Evolutionary conservation across 2,113 vertebrate species (phyloP), one percentile per base, ranked within the genome.

Genomic region (Podiceps cristatus): DNA sequence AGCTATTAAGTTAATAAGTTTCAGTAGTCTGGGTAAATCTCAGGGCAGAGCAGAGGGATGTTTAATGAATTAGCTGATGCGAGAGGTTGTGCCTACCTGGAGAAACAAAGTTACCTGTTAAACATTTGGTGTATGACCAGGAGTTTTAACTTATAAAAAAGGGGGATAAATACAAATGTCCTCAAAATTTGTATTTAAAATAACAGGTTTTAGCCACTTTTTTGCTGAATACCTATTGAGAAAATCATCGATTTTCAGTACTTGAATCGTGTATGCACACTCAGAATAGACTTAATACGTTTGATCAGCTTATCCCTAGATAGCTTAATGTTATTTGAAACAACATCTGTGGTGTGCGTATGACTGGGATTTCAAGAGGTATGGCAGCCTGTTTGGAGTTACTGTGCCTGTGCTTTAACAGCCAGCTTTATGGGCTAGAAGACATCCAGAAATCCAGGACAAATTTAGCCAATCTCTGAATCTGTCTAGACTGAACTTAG

Each of bases 401-500:
- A 5, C 58, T 55, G 67, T 78, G 82, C 33, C 90, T 91, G 45
- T 37, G 69, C 69, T 63, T 13, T n/a, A 96, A 60, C 66, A 87
- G 81, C 56, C 85, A 82, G 69, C 60, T 78, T n/a, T 27, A 59
- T 5, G 23, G 66, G 62, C 64, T 63, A 88, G 31, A 44, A 92
- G 37, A 66, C 80, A 84, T 81, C 84, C 92, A 89, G 74, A 92
- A 93, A 81, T 63, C 64, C 35, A 88, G 87, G 56, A 91, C 56
- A 71, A 93, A 27, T 63, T 94, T 45, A 75, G 92, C 77, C 56
- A 87, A 67, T 68, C 45, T 86, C 64, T 71, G 44, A 55, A 72
- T 63, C 81, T 64, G 78, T 92, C 95, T 93, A 90, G 77, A 90
- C 92, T 85, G 85, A 94, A 67, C 12, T 82, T 64, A 81, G 66